A percentile compares a stretch with the other conserved stretches of the same genome.
Evolutionary conservation across 2,113 vertebrate genomes (phyloP).

Genomic region (Atherinomorus stipes): DNA sequence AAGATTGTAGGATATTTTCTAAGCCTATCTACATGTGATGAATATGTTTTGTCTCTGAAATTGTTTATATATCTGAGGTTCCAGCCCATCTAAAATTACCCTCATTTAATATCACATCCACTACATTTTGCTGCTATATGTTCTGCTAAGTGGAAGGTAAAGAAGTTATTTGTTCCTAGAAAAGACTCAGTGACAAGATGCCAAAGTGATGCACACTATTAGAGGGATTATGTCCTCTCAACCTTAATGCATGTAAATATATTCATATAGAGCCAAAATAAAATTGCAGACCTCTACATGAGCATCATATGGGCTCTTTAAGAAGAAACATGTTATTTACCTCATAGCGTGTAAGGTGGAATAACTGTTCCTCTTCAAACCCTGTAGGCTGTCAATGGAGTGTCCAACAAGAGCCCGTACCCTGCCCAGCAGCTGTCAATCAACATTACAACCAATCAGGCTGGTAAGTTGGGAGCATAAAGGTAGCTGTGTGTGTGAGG

Average conservation of each 20-base stretch:
- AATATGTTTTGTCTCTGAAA: too few relatives aligned
- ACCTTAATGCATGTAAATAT: background rate
- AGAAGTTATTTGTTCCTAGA: too few relatives aligned
- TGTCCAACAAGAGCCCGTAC: constrained; percentile 95
- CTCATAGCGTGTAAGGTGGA: too few relatives aligned
- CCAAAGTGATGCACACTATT: background rate
- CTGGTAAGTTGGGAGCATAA: constrained; percentile 85
- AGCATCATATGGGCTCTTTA: too few relatives aligned
- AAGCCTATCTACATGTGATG: background rate
- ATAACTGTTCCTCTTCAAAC: constrained; percentile 43
- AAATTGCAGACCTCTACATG: too few relatives aligned
- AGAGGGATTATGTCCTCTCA: background rate
- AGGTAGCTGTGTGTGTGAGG: constrained; percentile 2
- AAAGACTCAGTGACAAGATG: too few relatives aligned
- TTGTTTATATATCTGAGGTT: too few relatives aligned
- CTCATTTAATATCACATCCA: background rate
- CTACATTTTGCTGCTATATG: background rate
- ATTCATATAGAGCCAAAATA: background rate
- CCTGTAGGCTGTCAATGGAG: constrained; percentile 91
- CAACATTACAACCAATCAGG: constrained; percentile 99
- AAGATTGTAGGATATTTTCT: background rate
- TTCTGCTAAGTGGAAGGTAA: too few relatives aligned
- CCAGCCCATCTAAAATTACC: background rate
- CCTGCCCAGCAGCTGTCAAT: constrained; percentile 93
- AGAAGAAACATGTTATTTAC: too few relatives aligned